Base-by-base conservation (phyloP, 2,113 vertebrate genomes). In the Passer domesticus region DNA sequence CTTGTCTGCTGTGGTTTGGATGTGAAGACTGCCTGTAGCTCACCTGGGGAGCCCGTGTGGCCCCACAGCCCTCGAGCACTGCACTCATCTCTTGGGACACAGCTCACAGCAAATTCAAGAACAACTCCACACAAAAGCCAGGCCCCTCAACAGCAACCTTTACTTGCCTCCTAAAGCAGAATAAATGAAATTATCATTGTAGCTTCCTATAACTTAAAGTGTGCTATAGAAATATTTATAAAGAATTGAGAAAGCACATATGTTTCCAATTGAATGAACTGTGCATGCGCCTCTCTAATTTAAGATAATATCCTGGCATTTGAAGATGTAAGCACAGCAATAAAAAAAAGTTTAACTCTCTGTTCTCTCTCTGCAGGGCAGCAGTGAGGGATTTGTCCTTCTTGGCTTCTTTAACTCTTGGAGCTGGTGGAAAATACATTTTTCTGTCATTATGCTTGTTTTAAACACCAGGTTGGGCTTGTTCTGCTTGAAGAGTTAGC, bases 31-130 rank as follows among this genome's bases (percentile, higher is more conserved):
- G 53, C 41, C 64, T 60, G 37, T 50, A 52, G 39, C 52, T 75
- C 44, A 49, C 21, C 27, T 50, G 56, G 41, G 4, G 10, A 21
- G 13, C 22, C 25, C 67, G 5, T 2, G 69, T 28, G 83, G 44
- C 70, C 2, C 1, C 16, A 33, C 62, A 37, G 2, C 52, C 18
- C 55, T 9, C 0, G 0, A 53, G 41, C 43, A 20, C 41, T 44
- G 64, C 1, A 6, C 11, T 1, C 21, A 33, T 22, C 53, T 44
- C 70, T n/a, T 21, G 55, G 67, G 87, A 83, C 56, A 46, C 58
- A 73, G 46, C 58, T 72, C 67, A 43, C 58, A 58, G 5, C 28
- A 66, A 68, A 76, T 63, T 23, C 84, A 73, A 33, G 22, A 15
- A 13, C 82, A 70, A 63, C 10, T 13, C 75, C 77, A 82, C 7